Evolutionary conservation across 2,113 vertebrate genomes (phyloP).

Genomic region (Ascaphus truei): DNA sequence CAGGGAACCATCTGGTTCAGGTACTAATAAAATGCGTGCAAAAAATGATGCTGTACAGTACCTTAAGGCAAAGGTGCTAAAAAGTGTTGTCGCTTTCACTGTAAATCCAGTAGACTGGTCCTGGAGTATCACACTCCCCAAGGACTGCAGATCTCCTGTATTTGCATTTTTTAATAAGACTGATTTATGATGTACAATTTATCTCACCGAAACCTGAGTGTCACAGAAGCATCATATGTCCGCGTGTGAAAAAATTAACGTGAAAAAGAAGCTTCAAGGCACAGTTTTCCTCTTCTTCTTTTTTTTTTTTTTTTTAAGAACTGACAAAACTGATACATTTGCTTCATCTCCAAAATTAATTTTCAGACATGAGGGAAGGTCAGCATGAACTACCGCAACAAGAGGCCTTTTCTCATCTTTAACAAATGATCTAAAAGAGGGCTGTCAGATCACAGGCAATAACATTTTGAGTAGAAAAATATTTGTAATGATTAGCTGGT

Average conservation of each 20-base stretch:
- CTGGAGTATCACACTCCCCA: no score
- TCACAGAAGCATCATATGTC: conserved; percentile 56
- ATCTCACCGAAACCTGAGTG: conserved; percentile 56
- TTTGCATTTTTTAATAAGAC: conserved; percentile 52
- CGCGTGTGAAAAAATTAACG: conserved; percentile 67
- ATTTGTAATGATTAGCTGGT: conserved; percentile 83
- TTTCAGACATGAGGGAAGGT: conserved; percentile 97
- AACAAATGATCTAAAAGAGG: conserved; percentile 92
- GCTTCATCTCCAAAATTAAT: conserved; percentile 92
- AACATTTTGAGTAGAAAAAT: conserved; percentile 80
- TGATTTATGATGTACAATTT: conserved; percentile 45
- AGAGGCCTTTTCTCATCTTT: conserved; percentile 86
- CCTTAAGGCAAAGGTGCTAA: no score
- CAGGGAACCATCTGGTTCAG: no score
- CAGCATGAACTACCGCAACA: conserved; percentile 80
- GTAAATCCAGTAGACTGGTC: no score
- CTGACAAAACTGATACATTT: conserved; percentile 92
- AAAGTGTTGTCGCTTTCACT: no score
- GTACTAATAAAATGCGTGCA: no score
- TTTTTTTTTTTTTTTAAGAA: conserved; percentile 48
- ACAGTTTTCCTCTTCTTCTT: conserved; percentile 81
- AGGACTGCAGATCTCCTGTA: conserved; percentile 48
- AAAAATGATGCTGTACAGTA: no score
- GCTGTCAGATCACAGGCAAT: conserved; percentile 82
- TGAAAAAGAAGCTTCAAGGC: conserved; percentile 71